A percentile compares a stretch with the other conserved stretches of the same genome.
Evolutionary conservation across 2,113 vertebrate species (phyloP).

Genomic region (Puma concolor): DNA sequence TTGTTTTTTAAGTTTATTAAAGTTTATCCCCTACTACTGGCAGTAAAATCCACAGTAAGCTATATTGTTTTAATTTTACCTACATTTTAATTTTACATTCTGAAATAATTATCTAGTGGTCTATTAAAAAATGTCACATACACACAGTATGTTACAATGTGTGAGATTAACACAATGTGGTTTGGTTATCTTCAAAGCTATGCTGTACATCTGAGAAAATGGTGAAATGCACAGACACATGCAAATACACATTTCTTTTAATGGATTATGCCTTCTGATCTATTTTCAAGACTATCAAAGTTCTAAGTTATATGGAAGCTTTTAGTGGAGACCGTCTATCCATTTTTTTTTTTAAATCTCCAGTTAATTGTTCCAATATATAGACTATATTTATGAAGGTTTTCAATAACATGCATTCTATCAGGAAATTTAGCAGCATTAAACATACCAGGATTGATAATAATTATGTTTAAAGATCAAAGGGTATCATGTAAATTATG

Average conservation of each 20-base stretch:
- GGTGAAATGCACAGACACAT: not conserved
- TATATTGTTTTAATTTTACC: not conserved
- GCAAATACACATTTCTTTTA: not conserved
- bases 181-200: conserved; percentile 21
- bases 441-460: not conserved
- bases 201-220: not conserved
- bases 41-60: not conserved
- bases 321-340: not conserved
- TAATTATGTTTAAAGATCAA: not conserved
- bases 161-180: not conserved
- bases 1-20: conserved; percentile 22
- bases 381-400: not conserved
- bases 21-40: not conserved
- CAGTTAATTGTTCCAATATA: not conserved
- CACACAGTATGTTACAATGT: not conserved
- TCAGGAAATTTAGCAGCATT: not conserved
- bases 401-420: not conserved
- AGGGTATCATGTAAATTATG: not conserved
- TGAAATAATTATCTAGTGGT: not conserved
- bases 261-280: not conserved
- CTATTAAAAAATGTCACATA: not conserved
- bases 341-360: conserved; percentile 27
- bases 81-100: conserved; percentile 21
- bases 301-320: not conserved
- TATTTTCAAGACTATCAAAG: not conserved